These are phyloP conservation scores for Phalacrocorax pelagicus DNA, from an alignment of 2,113 vertebrate genomes.

Conservation along the genomic window DNA sequence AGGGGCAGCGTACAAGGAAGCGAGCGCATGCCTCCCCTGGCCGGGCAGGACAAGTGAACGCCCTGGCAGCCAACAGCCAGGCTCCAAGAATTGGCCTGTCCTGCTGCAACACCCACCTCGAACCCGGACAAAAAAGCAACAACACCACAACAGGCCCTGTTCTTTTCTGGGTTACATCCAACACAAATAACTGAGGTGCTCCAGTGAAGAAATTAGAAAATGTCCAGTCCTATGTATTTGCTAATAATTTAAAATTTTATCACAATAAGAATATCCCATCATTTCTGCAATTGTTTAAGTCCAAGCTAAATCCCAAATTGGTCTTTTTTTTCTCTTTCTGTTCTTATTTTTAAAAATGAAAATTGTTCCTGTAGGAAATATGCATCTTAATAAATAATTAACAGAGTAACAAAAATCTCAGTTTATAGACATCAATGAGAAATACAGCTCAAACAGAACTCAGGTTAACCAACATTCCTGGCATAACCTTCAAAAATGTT, in stretches of 20 bases:
- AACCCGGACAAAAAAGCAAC: not conserved
- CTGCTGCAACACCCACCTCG: rapidly evolving
- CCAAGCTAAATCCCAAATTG: not conserved
- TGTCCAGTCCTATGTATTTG: not conserved
- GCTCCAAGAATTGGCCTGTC: not conserved
- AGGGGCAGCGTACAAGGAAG: not conserved
- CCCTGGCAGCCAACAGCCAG: not conserved
- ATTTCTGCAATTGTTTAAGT: not conserved
- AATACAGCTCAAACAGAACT: not conserved
- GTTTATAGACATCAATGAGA: not conserved
- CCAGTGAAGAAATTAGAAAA: not conserved
- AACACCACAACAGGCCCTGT: not conserved
- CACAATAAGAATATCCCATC: not conserved
- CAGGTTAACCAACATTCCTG: not conserved
- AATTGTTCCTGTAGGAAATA: not conserved
- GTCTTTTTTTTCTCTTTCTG: not conserved
- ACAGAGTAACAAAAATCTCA: not conserved
- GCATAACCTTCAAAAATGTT: not conserved
- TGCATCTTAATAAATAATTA: not conserved
- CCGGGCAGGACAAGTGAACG: rapidly evolving
- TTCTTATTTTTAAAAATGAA: not conserved
- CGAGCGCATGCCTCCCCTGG: rapidly evolving
- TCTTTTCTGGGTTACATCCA: not conserved
- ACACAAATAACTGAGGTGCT: not conserved
- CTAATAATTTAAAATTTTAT: not conserved